Evolutionary conservation across 1,140 invertebrate species (phyloP).

Genomic region (Sitobion miscanthi): DNA sequence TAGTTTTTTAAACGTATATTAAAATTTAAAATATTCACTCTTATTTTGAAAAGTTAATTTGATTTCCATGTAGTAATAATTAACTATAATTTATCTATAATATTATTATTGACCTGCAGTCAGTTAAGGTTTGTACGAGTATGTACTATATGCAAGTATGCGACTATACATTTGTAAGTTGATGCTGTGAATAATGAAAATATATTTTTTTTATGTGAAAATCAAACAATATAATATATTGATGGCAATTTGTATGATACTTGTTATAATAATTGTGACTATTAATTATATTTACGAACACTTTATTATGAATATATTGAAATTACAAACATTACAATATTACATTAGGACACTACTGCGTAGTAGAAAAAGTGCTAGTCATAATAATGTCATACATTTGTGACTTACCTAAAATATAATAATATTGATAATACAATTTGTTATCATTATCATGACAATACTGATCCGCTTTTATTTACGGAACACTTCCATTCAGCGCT

Average conservation of each 20-base stretch:
- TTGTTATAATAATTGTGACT: too few relatives aligned
- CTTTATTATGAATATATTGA: too few relatives aligned
- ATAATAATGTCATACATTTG: too few relatives aligned
- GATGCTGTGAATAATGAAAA: neutral
- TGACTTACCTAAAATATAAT: too few relatives aligned
- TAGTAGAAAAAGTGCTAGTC: too few relatives aligned
- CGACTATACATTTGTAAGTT: neutral
- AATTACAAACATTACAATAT: too few relatives aligned
- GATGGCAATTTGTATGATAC: neutral
- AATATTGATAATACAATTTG: too few relatives aligned
- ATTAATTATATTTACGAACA: too few relatives aligned
- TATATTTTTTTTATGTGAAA: neutral
- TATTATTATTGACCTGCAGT: neutral
- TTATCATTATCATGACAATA: too few relatives aligned
- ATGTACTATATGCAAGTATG: neutral
- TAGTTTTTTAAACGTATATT: neutral
- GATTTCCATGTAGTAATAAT: neutral
- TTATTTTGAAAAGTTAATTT: neutral
- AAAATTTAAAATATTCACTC: neutral
- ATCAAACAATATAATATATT: neutral
- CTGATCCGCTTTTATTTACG: neutral
- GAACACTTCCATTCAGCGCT: neutral
- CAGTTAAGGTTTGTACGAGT: neutral
- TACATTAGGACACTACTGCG: too few relatives aligned
- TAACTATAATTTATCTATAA: neutral